These are phyloP conservation scores for Poeciliopsis paucimaculata DNA, from an alignment of 2,797 vertebrate species.

Conservation along the genomic window DNA sequence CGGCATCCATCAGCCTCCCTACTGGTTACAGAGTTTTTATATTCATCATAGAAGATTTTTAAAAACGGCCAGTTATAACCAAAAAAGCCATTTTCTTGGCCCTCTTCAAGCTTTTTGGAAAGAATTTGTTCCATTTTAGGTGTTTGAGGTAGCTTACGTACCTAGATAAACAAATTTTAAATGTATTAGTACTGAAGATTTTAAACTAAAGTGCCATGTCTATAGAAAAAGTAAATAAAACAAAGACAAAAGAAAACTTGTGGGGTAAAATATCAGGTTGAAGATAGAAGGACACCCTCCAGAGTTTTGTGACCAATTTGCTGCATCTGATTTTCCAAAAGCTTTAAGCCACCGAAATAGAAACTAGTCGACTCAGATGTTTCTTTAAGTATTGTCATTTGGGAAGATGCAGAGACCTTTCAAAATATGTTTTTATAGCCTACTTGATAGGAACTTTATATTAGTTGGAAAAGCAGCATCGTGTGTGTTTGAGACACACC, in stretches of 20 bases:
- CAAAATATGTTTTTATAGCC: not conserved
- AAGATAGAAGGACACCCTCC: not conserved
- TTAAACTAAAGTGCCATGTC: too few species aligned
- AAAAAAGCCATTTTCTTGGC: not conserved
- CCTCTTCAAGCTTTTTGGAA: not conserved
- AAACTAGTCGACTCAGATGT: not conserved
- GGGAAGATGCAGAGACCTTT: not conserved
- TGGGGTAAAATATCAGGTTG: not conserved
- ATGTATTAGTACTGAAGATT: not conserved
- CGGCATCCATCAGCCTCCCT: not conserved
- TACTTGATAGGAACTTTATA: not conserved
- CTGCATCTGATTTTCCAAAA: not conserved
- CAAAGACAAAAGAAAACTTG: not conserved
- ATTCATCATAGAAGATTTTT: not conserved
- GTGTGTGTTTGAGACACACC: not conserved
- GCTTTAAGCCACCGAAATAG: not conserved
- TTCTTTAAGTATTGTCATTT: not conserved
- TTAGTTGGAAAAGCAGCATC: not conserved
- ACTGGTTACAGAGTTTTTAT: slow-evolving; percentile 4
- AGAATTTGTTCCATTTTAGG: not conserved
- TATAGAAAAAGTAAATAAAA: not conserved
- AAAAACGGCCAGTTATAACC: too few species aligned
- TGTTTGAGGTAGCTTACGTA: not conserved
- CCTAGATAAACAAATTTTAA: not conserved
- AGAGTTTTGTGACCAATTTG: not conserved